Evolutionary conservation across 1,140 invertebrate genomes (phyloP).

Genomic region (Drosophila sp.): DNA sequence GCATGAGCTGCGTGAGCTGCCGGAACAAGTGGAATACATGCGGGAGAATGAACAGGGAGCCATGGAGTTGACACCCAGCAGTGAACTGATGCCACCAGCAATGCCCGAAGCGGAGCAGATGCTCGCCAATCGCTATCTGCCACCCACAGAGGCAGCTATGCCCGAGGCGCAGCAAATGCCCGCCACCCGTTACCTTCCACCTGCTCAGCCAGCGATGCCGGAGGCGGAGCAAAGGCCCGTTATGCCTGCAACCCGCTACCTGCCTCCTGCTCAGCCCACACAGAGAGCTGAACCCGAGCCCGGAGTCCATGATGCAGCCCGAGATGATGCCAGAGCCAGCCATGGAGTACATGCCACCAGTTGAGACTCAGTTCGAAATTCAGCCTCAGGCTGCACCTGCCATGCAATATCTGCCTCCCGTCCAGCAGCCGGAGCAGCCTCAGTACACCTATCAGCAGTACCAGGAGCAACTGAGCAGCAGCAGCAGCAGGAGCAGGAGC

Average conservation of each 20-base stretch:
- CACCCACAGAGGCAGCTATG: conserved; percentile 37
- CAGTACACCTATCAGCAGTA: conserved; percentile 75
- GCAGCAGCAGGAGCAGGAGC: conserved; percentile 38
- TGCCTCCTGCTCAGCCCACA: conserved; percentile 48
- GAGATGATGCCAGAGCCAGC: conserved; percentile 45
- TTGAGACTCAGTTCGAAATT: conserved; percentile 16
- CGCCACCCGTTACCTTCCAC: conserved; percentile 25
- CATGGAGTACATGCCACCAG: conserved; percentile 39
- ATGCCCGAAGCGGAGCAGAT: conserved; percentile 36
- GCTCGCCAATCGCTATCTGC: conserved; percentile 58
- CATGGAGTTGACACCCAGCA: conserved; percentile 68
- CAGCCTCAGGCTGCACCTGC: conserved; percentile 39
- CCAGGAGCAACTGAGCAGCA: conserved; percentile 65
- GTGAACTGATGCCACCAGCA: conserved; percentile 60
- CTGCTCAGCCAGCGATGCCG: conserved; percentile 24
- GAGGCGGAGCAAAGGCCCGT: conserved; percentile 25
- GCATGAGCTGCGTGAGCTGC: conserved; percentile 73
- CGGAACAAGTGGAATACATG: conserved; percentile 77
- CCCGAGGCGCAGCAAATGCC: conserved; percentile 28
- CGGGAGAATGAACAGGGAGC: conserved; percentile 41
- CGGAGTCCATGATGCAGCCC: conserved; percentile 39
- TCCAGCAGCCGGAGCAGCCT: conserved; percentile 13
- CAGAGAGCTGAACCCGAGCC: conserved; percentile 17
- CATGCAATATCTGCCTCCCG: conserved; percentile 55
- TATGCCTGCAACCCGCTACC: conserved; percentile 47